Base-by-base conservation (phyloP, 2,113 vertebrate species). In the Ptilonorhynchus violaceus region DNA sequence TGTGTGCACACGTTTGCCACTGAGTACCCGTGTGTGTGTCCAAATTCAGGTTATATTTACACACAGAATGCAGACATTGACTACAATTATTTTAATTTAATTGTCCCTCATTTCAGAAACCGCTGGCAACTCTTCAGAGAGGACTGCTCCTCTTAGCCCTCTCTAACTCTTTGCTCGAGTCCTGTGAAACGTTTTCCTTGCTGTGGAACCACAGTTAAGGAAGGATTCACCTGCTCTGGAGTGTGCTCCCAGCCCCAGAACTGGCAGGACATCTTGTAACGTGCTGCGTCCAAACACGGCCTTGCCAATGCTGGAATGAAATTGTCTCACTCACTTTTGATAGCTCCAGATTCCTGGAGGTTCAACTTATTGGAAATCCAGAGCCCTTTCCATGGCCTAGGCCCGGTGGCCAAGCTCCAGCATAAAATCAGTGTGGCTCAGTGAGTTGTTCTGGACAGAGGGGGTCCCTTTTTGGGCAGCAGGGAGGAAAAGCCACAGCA, bases 261-360 rank as follows among this genome's bases (percentile, higher is more conserved):
- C 83, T 95, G 93, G 89, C 93, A 95, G 95, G 90, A 96, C 93
- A 94, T 92, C 76, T 72, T 97, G 95, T 96, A 92, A 96, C 53
- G 28, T 69, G 37, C 64, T 94, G 60, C 1, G 0, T 96, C 93
- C 95, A 94, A 91, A 89, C 27, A 8, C 16, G 56, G 64, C 35
- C 88, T 84, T 91, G 85, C 88, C 93, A 96, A 4, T 7, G 35
- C 72, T 94, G 92, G 88, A 97, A 79, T 81, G 87, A 64, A 89
- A 87, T 74, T 30, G 64, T 33, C 79, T 96, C 20, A 0, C 55
- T 80, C 47, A 2, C 22, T 84, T 93, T 86, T 41, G 86, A 94
- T 91, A 91, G 76, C 59, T 96, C 72, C 25, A 42, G 55, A 92
- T 96, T 95, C 82, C 79, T 93, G 88, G 88, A 96, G 82, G 31